Conservation (phyloP, 1,140 invertebrate species). For the Mamestra configurata region DNA sequence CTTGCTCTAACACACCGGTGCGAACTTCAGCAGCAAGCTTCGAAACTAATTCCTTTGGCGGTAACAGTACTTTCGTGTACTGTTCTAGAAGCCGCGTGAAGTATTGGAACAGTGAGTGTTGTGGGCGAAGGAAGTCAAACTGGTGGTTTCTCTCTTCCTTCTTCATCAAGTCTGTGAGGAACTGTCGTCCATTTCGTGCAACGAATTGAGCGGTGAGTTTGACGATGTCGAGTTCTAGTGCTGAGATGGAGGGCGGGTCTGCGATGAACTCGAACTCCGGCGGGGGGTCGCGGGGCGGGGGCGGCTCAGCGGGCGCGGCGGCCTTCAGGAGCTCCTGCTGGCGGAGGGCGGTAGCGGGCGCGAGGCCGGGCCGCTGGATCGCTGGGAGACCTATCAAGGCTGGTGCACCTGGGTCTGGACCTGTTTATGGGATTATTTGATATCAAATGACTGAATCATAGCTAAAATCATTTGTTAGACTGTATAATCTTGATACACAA, state of each 20-base stretch:
- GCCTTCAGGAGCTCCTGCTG: constrained; percentile 97
- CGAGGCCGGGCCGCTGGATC: constrained; percentile 86
- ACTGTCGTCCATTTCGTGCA: constrained; percentile 98
- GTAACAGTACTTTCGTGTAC: constrained; percentile 98
- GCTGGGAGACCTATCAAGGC: constrained; percentile 58
- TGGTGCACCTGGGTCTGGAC: constrained; percentile 62
- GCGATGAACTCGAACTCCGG: constrained; percentile 99
- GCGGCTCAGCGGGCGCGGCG: constrained; percentile 93
- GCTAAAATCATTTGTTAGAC: too few species aligned
- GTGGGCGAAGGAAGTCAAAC: constrained; percentile 99
- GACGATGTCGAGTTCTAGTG: constrained; percentile 99
- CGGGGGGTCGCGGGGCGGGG: constrained; percentile 98
- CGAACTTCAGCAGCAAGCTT: constrained; percentile 94
- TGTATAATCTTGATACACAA: too few species aligned
- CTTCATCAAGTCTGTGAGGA: constrained; percentile 99
- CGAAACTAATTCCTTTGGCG: constrained; percentile 96
- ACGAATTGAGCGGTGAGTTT: constrained; percentile 99
- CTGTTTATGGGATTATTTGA: not conserved
- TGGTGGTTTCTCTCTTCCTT: constrained; percentile 99
- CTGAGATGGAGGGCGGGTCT: constrained; percentile 99
- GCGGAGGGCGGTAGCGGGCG: constrained; percentile 93
- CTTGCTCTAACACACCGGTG: constrained; percentile 95
- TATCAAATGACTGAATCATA: too few species aligned
- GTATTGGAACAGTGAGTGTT: constrained; percentile 99
- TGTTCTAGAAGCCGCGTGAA: constrained; percentile 99